Percentiles rank a stretch among this genome's conserved stretches.
phyloP scores from a whole-genome alignment of 2,797 vertebrate species.

The Todus mexicanus region DNA sequence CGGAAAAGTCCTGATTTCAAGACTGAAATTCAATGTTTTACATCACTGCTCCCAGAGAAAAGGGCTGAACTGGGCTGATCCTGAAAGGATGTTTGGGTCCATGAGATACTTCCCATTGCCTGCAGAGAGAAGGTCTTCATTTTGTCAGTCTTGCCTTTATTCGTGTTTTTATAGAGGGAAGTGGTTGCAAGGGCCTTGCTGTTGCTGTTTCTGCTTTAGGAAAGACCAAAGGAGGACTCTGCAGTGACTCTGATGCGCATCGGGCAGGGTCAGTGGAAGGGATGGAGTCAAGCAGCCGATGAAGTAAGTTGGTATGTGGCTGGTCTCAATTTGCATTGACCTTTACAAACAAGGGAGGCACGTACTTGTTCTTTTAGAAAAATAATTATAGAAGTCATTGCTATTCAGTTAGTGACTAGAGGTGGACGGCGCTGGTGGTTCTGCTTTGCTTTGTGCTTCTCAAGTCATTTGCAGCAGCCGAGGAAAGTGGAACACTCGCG shows the following conservation, averaged over 20 bases:
- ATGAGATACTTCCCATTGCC: neutral
- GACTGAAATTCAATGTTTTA: neutral
- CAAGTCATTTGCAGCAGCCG: neutral
- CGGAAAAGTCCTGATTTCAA: neutral
- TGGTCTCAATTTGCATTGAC: neutral
- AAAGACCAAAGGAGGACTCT: neutral
- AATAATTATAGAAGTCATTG: neutral
- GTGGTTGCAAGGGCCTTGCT: neutral
- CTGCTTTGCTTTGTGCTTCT: neutral
- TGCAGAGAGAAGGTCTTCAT: neutral
- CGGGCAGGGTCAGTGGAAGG: neutral
- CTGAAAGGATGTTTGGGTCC: neutral
- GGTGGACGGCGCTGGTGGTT: neutral
- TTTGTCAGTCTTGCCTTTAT: neutral
- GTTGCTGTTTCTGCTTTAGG: constrained; percentile 11
- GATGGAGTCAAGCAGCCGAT: neutral
- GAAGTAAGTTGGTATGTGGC: neutral
- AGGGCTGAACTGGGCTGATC: neutral
- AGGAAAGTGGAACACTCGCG: neutral
- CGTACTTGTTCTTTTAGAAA: neutral
- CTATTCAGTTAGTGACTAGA: neutral
- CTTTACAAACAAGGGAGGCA: neutral
- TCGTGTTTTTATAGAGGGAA: neutral
- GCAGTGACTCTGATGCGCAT: neutral
- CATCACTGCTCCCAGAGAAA: neutral